These are phyloP conservation scores for Antennarius striatus DNA, from an alignment of 2,113 vertebrate species.

Conservation along the genomic window DNA sequence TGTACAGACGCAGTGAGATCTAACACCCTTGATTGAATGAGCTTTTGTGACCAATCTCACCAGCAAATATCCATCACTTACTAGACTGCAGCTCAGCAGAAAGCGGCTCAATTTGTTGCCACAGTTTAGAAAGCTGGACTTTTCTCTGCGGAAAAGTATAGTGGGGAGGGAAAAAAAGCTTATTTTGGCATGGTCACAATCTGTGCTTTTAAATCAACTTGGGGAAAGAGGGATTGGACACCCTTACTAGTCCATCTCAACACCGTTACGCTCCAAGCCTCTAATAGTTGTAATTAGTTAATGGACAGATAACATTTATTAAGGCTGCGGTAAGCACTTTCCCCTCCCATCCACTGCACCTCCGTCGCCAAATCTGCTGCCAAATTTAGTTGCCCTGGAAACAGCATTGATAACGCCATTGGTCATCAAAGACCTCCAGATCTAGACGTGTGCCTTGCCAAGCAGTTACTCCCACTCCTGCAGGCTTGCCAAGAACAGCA, in stretches of 20 bases:
- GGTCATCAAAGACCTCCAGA: conserved; percentile 61
- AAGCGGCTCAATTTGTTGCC: conserved; percentile 49
- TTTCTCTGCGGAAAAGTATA: conserved; percentile 23
- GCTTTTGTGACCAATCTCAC: conserved; percentile 48
- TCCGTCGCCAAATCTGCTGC: conserved; percentile 45
- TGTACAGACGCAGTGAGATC: conserved; percentile 14
- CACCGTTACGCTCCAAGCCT: conserved; percentile 61
- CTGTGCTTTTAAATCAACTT: conserved; percentile 78
- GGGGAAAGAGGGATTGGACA: conserved; percentile 37
- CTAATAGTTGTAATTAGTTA: conserved; percentile 84
- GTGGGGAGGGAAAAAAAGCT: conserved; percentile 3
- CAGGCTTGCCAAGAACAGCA: conserved; percentile 57
- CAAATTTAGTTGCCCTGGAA: conserved; percentile 66
- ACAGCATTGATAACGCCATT: conserved; percentile 67
- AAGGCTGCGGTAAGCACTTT: conserved; percentile 75
- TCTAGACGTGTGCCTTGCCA: conserved; percentile 71
- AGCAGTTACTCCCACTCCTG: conserved; percentile 65
- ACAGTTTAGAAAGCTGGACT: conserved; percentile 49
- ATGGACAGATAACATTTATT: conserved; percentile 83
- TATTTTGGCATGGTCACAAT: conserved; percentile 64
- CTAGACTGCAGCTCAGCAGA: conserved; percentile 53
- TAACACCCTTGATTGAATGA: conserved; percentile 31
- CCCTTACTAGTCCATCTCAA: conserved; percentile 54
- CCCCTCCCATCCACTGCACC: conserved; percentile 48
- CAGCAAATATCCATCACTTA: conserved; percentile 49